Evolutionary conservation across 35 echinoderm and acorn worm species (phyloP), one percentile per base, ranked within the genome.

Genomic region (Lytechinus variegatus): DNA sequence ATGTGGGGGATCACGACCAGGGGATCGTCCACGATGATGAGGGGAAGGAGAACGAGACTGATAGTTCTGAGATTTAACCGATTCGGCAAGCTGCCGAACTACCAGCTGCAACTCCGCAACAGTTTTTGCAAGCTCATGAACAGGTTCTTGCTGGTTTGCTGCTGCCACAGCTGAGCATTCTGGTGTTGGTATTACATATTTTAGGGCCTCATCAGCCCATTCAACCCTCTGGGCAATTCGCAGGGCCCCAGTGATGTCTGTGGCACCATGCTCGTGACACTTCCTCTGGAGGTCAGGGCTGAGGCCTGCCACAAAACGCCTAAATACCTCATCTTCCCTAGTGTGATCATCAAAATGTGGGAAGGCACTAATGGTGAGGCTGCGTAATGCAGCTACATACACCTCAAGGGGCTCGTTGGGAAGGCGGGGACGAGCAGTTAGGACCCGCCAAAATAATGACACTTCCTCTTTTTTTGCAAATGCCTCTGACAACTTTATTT

Each of bases 201-300:
- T 93, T 54, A 52, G 29, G 4, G 97, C 97, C n/a, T 97, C 95
- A 28, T 55, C 21, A 5, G 97, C 96, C 9, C 86, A 53, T 27
- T 96, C 95, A 27, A 91, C 55, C 33, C 94, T 89, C 29, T 66
- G 96, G 8, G 95, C 94, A 19, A 96, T 87, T 8, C 66, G 2
- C 1, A 97, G 10, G 6, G 97, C 97, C 0, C 94, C 12, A 2
- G 12, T 9, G 1, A 95, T 51, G 19, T 86, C 94, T 79, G 60
- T 54, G 1, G 92, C 95, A 2, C 97, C 97, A 95, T 97, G 97
- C 87, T 97, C 97, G 93, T 95, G 79, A 14, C 94, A 96, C 86
- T 97, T 97, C 8, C 19, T 7, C 27, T 92, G 91, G 9, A 96
- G 54, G 24, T 52, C 27, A 2, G n/a, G 6, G 61, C 94, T 89